Conservation (phyloP, 2,888 invertebrate genomes). For the Drosophila kanekoi region DNA sequence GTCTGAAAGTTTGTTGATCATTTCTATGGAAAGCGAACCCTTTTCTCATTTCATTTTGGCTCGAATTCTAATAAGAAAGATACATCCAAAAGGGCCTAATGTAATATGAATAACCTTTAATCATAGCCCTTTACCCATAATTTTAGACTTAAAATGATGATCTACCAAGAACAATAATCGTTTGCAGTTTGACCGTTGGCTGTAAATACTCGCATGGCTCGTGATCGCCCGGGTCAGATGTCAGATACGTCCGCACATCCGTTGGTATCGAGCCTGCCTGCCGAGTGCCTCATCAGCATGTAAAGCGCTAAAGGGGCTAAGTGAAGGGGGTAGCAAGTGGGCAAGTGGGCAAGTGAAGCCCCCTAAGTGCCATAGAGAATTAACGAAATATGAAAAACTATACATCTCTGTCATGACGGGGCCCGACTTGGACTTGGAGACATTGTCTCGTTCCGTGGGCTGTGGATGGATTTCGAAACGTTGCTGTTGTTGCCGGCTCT, state of each 20-base stretch:
- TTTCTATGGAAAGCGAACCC: no score
- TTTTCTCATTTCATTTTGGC: no score
- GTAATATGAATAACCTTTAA: no score
- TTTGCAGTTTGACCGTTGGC: conserved; percentile 19
- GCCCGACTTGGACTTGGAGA: conserved; percentile 70
- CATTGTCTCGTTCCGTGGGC: conserved; percentile 59
- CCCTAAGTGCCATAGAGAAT: conserved; percentile 69
- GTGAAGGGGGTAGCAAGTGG: conserved; percentile 30
- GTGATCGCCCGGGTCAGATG: conserved; percentile 66
- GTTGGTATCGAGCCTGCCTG: conserved; percentile 33
- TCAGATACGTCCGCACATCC: conserved; percentile 65
- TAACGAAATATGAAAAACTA: conserved; percentile 74
- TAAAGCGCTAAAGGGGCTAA: conserved; percentile 53
- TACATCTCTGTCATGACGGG: conserved; percentile 74
- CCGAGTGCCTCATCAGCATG: conserved; percentile 48
- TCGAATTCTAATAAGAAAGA: no score
- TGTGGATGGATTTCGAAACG: conserved; percentile 63
- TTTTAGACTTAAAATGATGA: not conserved
- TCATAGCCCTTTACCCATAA: not conserved
- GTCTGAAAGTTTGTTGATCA: no score
- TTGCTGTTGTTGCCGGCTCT: conserved; percentile 40
- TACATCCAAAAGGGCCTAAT: no score
- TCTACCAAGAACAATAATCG: conserved; percentile 3
- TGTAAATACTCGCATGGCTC: conserved; percentile 20
- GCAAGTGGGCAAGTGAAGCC: conserved; percentile 40